Conservation (phyloP, 2,888 invertebrate species). For the Anaspis maculata region DNA sequence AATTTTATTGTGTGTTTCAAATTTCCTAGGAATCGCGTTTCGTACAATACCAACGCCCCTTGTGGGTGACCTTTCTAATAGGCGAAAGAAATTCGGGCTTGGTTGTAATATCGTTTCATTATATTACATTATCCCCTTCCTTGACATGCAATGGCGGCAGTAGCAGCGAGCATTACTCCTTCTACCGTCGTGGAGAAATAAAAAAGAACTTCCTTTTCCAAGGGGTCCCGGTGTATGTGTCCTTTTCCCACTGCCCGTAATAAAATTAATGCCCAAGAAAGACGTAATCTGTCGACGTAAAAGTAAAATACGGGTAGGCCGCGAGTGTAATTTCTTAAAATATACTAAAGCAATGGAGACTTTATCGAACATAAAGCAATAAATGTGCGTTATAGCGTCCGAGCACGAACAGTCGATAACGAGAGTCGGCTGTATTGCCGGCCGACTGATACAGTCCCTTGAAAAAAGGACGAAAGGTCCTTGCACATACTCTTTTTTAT, state of each 20-base stretch:
- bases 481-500: conserved; percentile 6
- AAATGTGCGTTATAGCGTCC: conserved; percentile 39
- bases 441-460: conserved; percentile 26
- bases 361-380: conserved; percentile 39
- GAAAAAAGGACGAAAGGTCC: conserved; percentile 7
- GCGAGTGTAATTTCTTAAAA: conserved; percentile 39
- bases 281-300: conserved; percentile 25
- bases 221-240: conserved; percentile 16
- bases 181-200: conserved; percentile 6
- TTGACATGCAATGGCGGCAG: conserved; percentile 20
- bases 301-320: conserved; percentile 18
- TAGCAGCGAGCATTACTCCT: conserved; percentile 9
- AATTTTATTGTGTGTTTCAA: too few species aligned
- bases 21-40: too few species aligned
- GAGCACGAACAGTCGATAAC: conserved; percentile 38
- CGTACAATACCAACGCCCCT: too few species aligned
- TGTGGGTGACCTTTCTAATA: too few species aligned
- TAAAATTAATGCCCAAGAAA: conserved; percentile 26
- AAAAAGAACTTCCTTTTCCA: too few species aligned
- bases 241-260: conserved; percentile 19
- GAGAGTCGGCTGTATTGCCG: conserved; percentile 27
- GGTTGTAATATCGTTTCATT: conserved; percentile 20
- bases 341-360: conserved; percentile 33
- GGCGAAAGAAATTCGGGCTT: conserved; percentile 16
- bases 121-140: conserved; percentile 20